Evolutionary conservation across 2,888 invertebrate species (phyloP).

Genomic region (Linnaemya tessellans): DNA sequence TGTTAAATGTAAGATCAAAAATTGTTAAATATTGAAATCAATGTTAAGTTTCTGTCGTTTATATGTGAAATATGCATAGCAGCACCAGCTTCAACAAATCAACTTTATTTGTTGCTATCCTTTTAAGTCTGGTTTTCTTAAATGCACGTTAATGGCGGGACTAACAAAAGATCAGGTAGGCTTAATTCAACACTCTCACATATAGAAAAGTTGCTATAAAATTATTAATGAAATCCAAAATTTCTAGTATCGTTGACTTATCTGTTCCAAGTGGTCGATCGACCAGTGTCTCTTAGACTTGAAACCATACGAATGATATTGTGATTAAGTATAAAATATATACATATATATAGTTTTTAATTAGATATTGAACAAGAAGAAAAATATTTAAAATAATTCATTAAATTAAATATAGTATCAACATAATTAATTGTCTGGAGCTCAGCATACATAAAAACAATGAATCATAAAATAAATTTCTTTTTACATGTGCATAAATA

Average conservation of each 20-base stretch:
- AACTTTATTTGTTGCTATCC: not conserved
- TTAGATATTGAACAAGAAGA: slow-evolving; percentile 26
- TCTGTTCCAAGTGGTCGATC: slow-evolving; percentile 26
- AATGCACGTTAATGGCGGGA: slow-evolving; percentile 19
- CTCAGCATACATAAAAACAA: slow-evolving; percentile 4
- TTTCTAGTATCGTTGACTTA: not conserved
- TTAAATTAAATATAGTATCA: not conserved
- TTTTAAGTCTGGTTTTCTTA: slow-evolving; percentile 4
- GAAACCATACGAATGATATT: slow-evolving; percentile 59
- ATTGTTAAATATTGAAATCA: slow-evolving; percentile 43
- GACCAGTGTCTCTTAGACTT: slow-evolving; percentile 61
- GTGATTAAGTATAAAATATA: slow-evolving; percentile 62
- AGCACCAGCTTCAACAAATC: slow-evolving; percentile 24
- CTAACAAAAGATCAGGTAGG: not conserved
- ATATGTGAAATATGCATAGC: slow-evolving; percentile 24
- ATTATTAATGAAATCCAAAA: not conserved
- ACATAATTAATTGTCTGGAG: not conserved
- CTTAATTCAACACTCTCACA: not conserved
- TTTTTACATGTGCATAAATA: not conserved
- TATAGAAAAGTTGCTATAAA: not conserved
- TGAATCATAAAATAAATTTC: not conserved
- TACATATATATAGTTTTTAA: slow-evolving; percentile 45
- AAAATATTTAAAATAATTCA: slow-evolving; percentile 15
- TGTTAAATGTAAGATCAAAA: slow-evolving; percentile 44
- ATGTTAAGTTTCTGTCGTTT: slow-evolving; percentile 44